Percentiles rank a stretch among this genome's conserved stretches.
phyloP scores from a whole-genome alignment of 2,797 vertebrate species.

The Glyptemys insculpta region DNA sequence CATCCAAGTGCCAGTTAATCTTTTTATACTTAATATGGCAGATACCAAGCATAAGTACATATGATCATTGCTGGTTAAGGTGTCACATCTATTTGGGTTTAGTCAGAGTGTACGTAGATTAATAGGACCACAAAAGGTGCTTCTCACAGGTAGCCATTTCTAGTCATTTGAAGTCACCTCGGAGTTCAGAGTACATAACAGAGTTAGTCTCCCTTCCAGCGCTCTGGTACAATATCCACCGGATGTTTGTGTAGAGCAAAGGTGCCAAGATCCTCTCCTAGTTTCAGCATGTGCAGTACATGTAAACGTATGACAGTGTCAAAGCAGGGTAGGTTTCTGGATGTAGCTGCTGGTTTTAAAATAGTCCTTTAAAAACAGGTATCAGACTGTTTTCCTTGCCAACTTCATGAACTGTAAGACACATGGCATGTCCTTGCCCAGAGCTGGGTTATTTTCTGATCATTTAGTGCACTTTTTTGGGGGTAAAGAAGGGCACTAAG shows the following conservation, averaged over 20 bases:
- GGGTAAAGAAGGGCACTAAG: constrained; percentile 50
- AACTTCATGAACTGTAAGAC: constrained; percentile 33
- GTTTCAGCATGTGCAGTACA: constrained; percentile 73
- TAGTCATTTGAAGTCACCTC: background rate
- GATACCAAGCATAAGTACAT: background rate
- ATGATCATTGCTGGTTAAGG: constrained; percentile 35
- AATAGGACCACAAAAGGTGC: background rate
- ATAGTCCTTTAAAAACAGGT: constrained; percentile 68
- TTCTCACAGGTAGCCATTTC: constrained; percentile 4
- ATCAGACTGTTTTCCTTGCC: constrained; percentile 46
- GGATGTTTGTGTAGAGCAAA: background rate
- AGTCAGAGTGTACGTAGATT: background rate
- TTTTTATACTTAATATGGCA: background rate
- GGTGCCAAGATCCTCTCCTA: constrained; percentile 62
- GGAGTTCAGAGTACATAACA: background rate
- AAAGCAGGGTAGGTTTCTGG: constrained; percentile 59
- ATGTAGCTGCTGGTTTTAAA: constrained; percentile 65
- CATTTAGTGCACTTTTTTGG: constrained; percentile 47
- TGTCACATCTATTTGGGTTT: background rate
- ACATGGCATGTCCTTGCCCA: constrained; percentile 57
- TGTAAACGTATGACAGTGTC: constrained; percentile 78
- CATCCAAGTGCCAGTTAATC: constrained; percentile 26
- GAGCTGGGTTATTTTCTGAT: background rate
- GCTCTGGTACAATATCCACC: background rate
- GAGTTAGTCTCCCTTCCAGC: constrained; percentile 3